phyloP scores from a whole-genome alignment of 2,113 vertebrate genomes.

The Panthera uncia region DNA sequence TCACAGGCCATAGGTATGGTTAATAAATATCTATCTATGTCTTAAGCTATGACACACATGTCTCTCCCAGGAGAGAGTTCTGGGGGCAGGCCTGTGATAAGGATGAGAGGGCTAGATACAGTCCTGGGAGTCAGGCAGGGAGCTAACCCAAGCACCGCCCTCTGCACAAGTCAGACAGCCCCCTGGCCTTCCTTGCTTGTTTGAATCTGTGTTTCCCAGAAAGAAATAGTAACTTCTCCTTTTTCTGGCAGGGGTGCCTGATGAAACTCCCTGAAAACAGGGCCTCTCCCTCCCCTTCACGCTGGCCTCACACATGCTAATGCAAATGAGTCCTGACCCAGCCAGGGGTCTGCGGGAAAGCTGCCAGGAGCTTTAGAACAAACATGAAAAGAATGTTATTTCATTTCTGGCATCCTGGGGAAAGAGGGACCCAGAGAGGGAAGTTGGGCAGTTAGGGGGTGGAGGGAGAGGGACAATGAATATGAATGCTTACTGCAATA shows the following conservation, averaged over 20 bases:
- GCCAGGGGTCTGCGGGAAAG: conserved; percentile 68
- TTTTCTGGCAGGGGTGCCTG: conserved; percentile 24
- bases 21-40: conserved; percentile 31
- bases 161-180: not conserved
- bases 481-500: not conserved
- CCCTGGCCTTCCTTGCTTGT: conserved; percentile 23
- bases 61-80: not conserved
- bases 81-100: conserved; percentile 40
- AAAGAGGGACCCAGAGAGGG: conserved; percentile 69
- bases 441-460: conserved; percentile 38
- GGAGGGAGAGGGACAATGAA: not conserved
- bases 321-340: conserved; percentile 66
- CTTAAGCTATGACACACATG: conserved; percentile 48
- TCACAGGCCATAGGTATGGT: conserved; percentile 59
- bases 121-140: conserved; percentile 30
- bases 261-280: conserved; percentile 60
- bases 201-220: conserved; percentile 68
- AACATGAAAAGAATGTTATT: conserved; percentile 79
- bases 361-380: conserved; percentile 72
- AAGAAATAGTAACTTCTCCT: conserved; percentile 64
- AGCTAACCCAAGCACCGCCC: conserved; percentile 44
- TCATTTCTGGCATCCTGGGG: conserved; percentile 73
- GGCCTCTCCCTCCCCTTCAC: conserved; percentile 68
- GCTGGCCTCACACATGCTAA: conserved; percentile 71
- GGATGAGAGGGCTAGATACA: not conserved